Percentiles rank a stretch among this genome's conserved stretches.
These are phyloP conservation scores for Drosophila mimica DNA, from an alignment of 2,888 invertebrate species.

Conservation along the genomic window DNA sequence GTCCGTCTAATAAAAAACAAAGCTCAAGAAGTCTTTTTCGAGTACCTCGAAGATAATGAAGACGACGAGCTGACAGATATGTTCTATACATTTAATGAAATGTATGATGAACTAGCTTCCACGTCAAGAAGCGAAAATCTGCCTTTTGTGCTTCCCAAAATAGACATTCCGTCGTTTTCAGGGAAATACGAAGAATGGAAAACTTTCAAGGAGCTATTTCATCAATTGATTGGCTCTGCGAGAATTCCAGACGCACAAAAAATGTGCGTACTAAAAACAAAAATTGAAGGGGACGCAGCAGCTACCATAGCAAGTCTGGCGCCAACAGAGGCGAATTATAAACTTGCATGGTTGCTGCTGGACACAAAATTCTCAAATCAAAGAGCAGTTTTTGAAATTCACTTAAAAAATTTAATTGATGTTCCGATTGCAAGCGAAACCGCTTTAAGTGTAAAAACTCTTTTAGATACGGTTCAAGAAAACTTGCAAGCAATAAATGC, in stretches of 20 bases:
- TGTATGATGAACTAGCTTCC: not conserved
- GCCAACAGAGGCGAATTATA: not conserved
- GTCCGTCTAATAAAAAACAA: not conserved
- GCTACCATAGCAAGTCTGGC: not conserved
- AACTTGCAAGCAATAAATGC: not conserved
- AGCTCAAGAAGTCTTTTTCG: not conserved
- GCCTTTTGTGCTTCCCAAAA: not conserved
- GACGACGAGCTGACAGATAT: not conserved
- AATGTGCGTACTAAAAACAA: too few relatives aligned
- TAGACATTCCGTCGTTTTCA: not conserved
- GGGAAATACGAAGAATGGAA: too few relatives aligned
- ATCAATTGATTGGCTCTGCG: too few relatives aligned
- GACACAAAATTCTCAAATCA: not conserved
- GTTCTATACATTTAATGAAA: not conserved
- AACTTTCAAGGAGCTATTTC: too few relatives aligned
- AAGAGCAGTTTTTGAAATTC: not conserved
- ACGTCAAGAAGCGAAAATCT: not conserved
- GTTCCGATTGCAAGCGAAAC: not conserved
- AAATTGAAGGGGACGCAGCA: too few relatives aligned
- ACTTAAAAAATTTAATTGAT: not conserved
- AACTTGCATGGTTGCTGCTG: not conserved
- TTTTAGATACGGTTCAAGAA: constrained; percentile 2
- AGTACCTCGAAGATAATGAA: not conserved
- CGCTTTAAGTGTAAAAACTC: not conserved
- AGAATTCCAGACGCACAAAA: too few relatives aligned